Base-by-base conservation (phyloP, 2,888 invertebrate genomes). In the Drosophila rubida region DNA sequence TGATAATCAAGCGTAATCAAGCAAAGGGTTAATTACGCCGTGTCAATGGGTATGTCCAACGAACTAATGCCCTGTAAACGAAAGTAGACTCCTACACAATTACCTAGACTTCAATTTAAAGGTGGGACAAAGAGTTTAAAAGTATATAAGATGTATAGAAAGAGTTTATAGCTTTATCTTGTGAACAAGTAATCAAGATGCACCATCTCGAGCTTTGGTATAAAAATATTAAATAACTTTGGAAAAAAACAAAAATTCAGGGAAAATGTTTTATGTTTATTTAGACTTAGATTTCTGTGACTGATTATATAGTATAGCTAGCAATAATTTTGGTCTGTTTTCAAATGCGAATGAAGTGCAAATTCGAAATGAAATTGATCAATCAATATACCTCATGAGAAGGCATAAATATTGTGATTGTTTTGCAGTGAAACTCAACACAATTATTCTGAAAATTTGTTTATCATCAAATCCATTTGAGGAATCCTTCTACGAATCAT, bases 1-100 rank as follows among this genome's bases (percentile, higher is more conserved):
- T 76, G 60, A 46, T 51, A 32, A 39, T 25, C 46, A 44, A 44
- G 14, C 25, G 22, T 42, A 54, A 32, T 30, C 32, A 42, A 50
- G 23, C 23, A 13, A 13, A 7, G 32, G 41, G 13, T 41, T 51
- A 51, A 51, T n/a, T 5, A 51, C 35, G 14, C 35, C 14, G 16
- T 3, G 0, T 9, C n/a, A 27, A 16, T 11, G 51, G 8, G n/a
- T 16, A 19, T 27, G 2, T 0, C 4, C 8, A 13, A 16, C 27
- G 9, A 2, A 16, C 7, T 9, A 9, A 25, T 27, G 39, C 51
- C 39, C 39, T n/a, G n/a, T 8, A 5, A 25, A 25, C 4, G 22
- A 19, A 19, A 8, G 13, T 6, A 0, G 8, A 0, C 3, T 8
- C 4, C 8, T 8, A 13, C 7, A 46, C n/a, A 4, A 23, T 13